Evolutionary conservation across 92 coral and sea anemone species (phyloP).

Genomic region (Hydrozoanthus gracilis): DNA sequence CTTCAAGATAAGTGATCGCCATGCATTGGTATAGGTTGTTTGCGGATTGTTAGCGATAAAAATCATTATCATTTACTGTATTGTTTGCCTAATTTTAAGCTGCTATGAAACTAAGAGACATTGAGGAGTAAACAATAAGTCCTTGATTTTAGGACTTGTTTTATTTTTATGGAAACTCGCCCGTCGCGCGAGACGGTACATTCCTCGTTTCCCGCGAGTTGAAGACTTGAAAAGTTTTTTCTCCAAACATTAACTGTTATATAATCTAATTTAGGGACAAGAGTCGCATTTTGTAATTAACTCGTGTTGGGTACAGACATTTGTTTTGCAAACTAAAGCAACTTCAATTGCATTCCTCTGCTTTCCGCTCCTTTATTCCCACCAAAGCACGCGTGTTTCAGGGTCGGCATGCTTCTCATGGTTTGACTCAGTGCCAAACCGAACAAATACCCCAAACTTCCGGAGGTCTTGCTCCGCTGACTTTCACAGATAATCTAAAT

Average conservation of each 20-base stretch:
- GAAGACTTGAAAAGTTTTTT: constrained; percentile 24
- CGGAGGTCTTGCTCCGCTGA: constrained; percentile 45
- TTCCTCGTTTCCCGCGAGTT: constrained; percentile 79
- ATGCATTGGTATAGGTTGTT: not conserved
- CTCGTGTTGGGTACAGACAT: not conserved
- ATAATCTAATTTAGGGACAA: constrained; percentile 9
- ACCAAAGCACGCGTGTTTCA: constrained; percentile 33
- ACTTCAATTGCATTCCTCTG: constrained; percentile 27
- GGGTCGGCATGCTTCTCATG: constrained; percentile 20
- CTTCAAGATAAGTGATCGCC: too few relatives aligned
- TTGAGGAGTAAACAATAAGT: not conserved
- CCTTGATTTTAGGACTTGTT: not conserved
- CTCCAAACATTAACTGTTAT: not conserved
- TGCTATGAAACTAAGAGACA: not conserved
- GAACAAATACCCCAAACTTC: constrained; percentile 48
- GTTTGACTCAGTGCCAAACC: constrained; percentile 50
- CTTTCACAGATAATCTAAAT: constrained; percentile 16
- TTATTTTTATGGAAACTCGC: not conserved
- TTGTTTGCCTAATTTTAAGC: not conserved
- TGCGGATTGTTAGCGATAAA: not conserved
- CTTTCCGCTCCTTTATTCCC: constrained; percentile 11
- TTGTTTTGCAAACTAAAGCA: not conserved
- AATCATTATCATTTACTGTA: not conserved
- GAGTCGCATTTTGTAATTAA: constrained; percentile 25
- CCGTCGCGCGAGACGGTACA: constrained; percentile 66